phyloP scores from a whole-genome alignment of 2,888 invertebrate genomes.

The Stenchaetothrips biformis region DNA sequence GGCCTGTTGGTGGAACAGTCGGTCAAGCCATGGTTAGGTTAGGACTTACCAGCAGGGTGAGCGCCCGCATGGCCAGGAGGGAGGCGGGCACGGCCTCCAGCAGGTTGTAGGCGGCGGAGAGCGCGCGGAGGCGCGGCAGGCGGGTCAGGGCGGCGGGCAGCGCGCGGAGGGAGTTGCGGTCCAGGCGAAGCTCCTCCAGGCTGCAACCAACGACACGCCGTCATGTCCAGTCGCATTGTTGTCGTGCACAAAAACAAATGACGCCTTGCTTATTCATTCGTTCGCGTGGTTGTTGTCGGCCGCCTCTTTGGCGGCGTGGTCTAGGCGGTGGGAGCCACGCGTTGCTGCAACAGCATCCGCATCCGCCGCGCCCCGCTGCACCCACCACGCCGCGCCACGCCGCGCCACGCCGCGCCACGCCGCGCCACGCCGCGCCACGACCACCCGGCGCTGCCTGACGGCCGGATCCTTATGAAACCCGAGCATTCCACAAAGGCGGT shows the following conservation, averaged over 20 bases:
- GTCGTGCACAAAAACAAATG: no score
- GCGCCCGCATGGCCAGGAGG: slow-evolving; percentile 54
- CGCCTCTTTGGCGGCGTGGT: no score
- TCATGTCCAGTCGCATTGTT: no score
- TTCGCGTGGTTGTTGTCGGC: no score
- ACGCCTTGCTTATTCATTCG: no score
- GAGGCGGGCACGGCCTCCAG: slow-evolving; percentile 50
- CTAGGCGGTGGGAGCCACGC: no score
- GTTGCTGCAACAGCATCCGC: neutral
- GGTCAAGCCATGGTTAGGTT: no score
- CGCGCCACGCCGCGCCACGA: neutral
- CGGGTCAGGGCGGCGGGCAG: slow-evolving; percentile 57
- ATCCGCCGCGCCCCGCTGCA: neutral
- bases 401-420: neutral
- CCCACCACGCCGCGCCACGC: neutral
- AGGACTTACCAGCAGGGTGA: slow-evolving; percentile 52
- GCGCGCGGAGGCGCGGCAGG: slow-evolving; percentile 55
- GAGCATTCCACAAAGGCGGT: neutral
- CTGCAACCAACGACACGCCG: slow-evolving; percentile 48
- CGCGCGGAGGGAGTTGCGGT: slow-evolving; percentile 65
- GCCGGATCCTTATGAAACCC: slow-evolving; percentile 1
- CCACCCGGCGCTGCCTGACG: neutral
- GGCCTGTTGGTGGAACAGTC: no score
- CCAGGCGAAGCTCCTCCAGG: slow-evolving; percentile 64
- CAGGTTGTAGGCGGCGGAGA: slow-evolving; percentile 57